Evolutionary conservation across 2,113 vertebrate genomes (phyloP).

Genomic region (Thamnaconus septentrionalis): DNA sequence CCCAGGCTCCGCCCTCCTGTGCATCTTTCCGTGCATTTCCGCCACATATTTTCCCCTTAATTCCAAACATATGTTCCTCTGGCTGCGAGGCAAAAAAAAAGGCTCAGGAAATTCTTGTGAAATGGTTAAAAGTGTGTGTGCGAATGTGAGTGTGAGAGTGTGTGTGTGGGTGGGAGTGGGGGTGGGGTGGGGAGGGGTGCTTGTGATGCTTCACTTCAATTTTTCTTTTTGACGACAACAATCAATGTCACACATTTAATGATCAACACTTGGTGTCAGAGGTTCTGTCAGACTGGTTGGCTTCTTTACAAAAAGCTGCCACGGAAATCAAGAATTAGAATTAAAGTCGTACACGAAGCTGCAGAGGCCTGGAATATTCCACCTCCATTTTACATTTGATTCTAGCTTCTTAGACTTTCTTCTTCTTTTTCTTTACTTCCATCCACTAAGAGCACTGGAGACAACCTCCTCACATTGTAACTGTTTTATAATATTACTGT

Average conservation of each 20-base stretch:
- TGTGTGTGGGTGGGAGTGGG: too few species aligned
- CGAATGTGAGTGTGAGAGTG: constrained; percentile 52
- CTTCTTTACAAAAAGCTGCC: constrained; percentile 47
- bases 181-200: too few species aligned
- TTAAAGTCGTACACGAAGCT: too few species aligned
- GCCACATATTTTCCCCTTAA: constrained; percentile 82
- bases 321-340: neutral
- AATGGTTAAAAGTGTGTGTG: constrained; percentile 82
- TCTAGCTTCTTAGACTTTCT: too few species aligned
- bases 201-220: constrained; percentile 80
- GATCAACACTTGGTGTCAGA: constrained; percentile 75
- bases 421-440: too few species aligned
- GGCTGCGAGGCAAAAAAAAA: constrained; percentile 78
- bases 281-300: constrained; percentile 62
- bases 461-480: too few species aligned
- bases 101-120: constrained; percentile 65
- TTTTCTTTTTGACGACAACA: constrained; percentile 40
- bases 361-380: too few species aligned
- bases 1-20: constrained; percentile 24
- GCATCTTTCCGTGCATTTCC: constrained; percentile 65
- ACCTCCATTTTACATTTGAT: too few species aligned
- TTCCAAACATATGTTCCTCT: constrained; percentile 79
- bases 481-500: too few species aligned
- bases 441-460: too few species aligned
- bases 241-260: constrained; percentile 87